Percentiles rank a stretch among this genome's conserved stretches.
Evolutionary conservation across 2,113 vertebrate species (phyloP).

Genomic region (Centropus unirufus): DNA sequence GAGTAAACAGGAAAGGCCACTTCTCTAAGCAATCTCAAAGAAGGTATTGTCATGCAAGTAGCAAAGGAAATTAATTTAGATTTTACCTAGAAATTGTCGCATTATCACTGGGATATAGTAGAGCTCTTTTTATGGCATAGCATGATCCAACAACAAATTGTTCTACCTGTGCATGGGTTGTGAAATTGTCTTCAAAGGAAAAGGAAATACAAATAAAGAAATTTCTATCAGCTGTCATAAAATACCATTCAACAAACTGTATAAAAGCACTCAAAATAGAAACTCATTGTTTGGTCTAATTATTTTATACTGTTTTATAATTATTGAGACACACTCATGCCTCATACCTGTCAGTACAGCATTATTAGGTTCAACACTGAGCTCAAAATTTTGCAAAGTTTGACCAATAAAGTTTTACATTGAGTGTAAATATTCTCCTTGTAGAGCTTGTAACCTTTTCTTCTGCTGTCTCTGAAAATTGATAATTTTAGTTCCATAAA

Average conservation of each 20-base stretch:
- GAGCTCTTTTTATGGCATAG: background rate
- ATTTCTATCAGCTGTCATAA: background rate
- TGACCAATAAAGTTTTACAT: too few species aligned
- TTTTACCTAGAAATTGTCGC: background rate
- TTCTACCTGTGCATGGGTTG: background rate
- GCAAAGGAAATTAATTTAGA: background rate
- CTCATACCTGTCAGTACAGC: too few species aligned
- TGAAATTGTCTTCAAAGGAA: background rate
- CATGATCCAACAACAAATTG: background rate
- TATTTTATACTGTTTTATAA: too few species aligned
- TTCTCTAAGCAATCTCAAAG: background rate
- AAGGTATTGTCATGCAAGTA: background rate
- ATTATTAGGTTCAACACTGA: too few species aligned
- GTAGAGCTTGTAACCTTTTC: too few species aligned
- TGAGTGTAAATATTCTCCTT: too few species aligned
- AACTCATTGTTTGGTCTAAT: background rate
- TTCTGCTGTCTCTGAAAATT: too few species aligned
- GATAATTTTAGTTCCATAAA: too few species aligned
- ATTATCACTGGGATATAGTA: background rate
- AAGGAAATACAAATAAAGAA: background rate
- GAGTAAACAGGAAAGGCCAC: background rate
- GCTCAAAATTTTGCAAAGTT: too few species aligned
- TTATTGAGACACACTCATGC: too few species aligned
- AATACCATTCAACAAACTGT: background rate
- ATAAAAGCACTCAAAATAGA: background rate